These are phyloP conservation scores for Hydractinia echinata DNA, from an alignment of 30 jellyfish, hydroid and myxozoan genomes.

Conservation along the genomic window DNA sequence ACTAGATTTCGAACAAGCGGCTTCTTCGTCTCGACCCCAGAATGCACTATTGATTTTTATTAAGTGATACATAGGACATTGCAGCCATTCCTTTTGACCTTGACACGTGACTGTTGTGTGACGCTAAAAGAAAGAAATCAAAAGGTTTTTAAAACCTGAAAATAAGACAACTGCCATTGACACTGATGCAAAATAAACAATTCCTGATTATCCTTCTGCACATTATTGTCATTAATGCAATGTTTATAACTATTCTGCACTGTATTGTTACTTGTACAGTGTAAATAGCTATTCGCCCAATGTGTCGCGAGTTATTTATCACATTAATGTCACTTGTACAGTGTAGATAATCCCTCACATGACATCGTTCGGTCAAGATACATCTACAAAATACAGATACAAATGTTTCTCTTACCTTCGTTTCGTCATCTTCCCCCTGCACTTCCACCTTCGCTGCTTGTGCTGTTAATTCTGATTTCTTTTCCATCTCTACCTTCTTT, in stretches of 20 bases:
- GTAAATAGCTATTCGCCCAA: too few species aligned
- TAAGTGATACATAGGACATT: slow-evolving; percentile 85
- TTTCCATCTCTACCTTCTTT: not conserved
- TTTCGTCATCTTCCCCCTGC: slow-evolving; percentile 34
- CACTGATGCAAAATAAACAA: too few species aligned
- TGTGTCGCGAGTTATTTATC: too few species aligned
- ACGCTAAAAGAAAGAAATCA: slow-evolving; percentile 8
- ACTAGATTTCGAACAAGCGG: slow-evolving; percentile 70
- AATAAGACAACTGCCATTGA: too few species aligned
- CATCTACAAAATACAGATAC: not conserved
- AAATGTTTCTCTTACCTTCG: not conserved
- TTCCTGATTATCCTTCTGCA: too few species aligned
- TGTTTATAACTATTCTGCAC: too few species aligned
- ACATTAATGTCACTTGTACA: too few species aligned
- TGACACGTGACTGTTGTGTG: slow-evolving; percentile 69
- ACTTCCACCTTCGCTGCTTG: slow-evolving; percentile 31
- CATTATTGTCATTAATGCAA: too few species aligned
- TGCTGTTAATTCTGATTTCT: slow-evolving; percentile 30
- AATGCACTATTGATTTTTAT: slow-evolving; percentile 71
- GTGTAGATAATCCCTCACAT: not conserved
- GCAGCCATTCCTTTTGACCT: slow-evolving; percentile 70
- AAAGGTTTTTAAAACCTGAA: too few species aligned
- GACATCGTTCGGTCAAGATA: not conserved
- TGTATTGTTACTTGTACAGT: too few species aligned
- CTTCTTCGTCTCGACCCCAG: slow-evolving; percentile 98